Evolutionary conservation across 2,888 invertebrate genomes (phyloP).

Genomic region (Stenoptilia bipunctidactyla): DNA sequence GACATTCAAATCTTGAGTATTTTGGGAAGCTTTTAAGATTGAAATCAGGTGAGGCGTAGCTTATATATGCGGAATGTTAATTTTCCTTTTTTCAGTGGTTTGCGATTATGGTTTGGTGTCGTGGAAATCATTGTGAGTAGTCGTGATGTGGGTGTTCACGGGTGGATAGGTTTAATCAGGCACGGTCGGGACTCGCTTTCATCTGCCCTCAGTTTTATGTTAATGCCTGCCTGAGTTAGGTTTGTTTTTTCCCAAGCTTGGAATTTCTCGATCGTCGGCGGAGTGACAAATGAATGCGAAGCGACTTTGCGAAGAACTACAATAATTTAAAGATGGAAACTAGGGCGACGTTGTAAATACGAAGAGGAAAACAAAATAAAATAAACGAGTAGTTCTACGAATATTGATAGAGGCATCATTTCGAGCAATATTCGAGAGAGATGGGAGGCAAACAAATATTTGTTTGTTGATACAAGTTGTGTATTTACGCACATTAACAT

Average conservation of each 20-base stretch:
- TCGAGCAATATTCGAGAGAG: too few relatives aligned
- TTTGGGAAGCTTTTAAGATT: neutral
- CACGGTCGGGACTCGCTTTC: neutral
- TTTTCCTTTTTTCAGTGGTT: neutral
- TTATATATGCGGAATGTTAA: neutral
- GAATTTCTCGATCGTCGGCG: neutral
- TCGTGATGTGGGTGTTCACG: slow-evolving; percentile 19
- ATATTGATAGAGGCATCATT: too few relatives aligned
- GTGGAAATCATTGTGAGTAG: slow-evolving; percentile 2
- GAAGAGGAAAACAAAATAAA: too few relatives aligned
- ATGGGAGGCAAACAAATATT: too few relatives aligned
- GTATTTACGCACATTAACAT: too few relatives aligned
- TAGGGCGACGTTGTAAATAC: too few relatives aligned
- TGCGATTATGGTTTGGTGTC: neutral
- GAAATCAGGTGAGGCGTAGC: neutral
- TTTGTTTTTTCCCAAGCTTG: slow-evolving; percentile 10
- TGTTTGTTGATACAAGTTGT: too few relatives aligned
- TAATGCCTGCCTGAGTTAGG: slow-evolving; percentile 16
- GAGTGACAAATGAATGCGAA: neutral
- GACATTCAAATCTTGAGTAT: slow-evolving; percentile 1
- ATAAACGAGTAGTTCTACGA: too few relatives aligned
- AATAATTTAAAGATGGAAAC: too few relatives aligned
- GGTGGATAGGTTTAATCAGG: slow-evolving; percentile 28
- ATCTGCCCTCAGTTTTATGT: slow-evolving; percentile 16
- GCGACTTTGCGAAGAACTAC: too few relatives aligned